Evolutionary conservation across 2,888 invertebrate species (phyloP), one percentile per base, ranked within the genome.

Genomic region (Biston stratarius): DNA sequence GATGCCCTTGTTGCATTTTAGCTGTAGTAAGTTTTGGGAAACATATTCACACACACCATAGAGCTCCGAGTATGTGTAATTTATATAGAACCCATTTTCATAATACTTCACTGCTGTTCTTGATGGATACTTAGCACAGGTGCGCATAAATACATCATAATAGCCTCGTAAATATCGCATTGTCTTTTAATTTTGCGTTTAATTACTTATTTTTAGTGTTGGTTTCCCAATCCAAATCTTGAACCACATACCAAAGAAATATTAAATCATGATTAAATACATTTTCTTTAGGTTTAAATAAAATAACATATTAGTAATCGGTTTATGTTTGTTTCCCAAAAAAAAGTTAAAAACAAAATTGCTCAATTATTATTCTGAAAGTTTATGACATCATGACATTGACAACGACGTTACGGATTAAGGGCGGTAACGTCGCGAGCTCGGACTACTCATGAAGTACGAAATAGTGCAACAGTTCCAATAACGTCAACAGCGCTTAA

Each of bases 21-120:
- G 67, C 70, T 89, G 89, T 64, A 88, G 89, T 52, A 94, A 79
- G 63, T 84, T 90, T 74, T 91, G 91, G 6, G 90, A 87, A 61
- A 94, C 84, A 74, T 91, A 92, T 77, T 92, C 90, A 71, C 94
- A 92, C 0, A 90, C 87, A 9, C 93, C 92, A 71, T 90, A 93
- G 7, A 94, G 75, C 72, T 94, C 92, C 0, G 92, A 92, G 73
- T 94, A 94, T 0, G 92, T 88, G 70, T 88, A 93, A 36, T 77
- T 83, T 70, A 83, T 83, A 63, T 89, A 92, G 0, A 60, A 61
- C 5, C 85, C 88, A 75, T 88, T 71, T 10, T 84, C 77, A 60
- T 89, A 92, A 10, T 85, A 79, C 63, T 85, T 83, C 14, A 94
- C 80, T 38, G 93, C 94, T 38, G 86, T 77, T 47, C 78, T 86